Conservation (phyloP, 2,888 invertebrate species). For the Drosophila affinis region DNA sequence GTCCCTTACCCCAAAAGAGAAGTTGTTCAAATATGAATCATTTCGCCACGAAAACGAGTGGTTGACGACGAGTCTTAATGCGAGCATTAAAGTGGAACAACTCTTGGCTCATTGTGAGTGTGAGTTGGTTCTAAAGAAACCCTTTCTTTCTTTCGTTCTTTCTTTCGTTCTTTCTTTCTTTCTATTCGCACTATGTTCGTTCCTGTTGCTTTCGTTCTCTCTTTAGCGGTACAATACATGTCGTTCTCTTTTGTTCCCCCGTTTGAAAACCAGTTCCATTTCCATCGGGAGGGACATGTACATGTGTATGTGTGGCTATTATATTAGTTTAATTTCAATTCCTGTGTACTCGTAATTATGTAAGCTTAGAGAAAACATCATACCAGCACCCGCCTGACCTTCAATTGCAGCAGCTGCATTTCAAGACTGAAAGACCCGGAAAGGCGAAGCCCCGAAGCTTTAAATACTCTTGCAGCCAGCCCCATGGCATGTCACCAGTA, state of each 20-base stretch:
- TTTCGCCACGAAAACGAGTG: constrained; percentile 20
- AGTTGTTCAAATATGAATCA: constrained; percentile 17
- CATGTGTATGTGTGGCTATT: no score
- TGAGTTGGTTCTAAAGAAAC: neutral
- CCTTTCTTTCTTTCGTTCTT: neutral
- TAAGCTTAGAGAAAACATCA: constrained; percentile 39
- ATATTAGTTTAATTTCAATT: constrained; percentile 23
- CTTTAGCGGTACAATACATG: neutral
- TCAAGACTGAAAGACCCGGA: neutral
- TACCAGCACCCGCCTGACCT: neutral
- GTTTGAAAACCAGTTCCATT: neutral
- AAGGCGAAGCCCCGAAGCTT: neutral
- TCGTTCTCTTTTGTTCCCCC: neutral
- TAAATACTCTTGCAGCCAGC: neutral
- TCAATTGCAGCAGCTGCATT: constrained; percentile 6
- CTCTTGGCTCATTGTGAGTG: neutral
- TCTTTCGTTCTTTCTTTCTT: neutral
- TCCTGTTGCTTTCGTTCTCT: neutral
- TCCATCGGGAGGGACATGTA: no score
- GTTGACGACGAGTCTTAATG: neutral
- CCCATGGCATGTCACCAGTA: no score
- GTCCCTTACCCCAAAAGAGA: neutral
- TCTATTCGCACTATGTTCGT: neutral
- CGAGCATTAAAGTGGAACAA: neutral
- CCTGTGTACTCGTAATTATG: constrained; percentile 16